Evolutionary conservation across 1,140 invertebrate species (phyloP).

Genomic region (Triops cancriformis): DNA sequence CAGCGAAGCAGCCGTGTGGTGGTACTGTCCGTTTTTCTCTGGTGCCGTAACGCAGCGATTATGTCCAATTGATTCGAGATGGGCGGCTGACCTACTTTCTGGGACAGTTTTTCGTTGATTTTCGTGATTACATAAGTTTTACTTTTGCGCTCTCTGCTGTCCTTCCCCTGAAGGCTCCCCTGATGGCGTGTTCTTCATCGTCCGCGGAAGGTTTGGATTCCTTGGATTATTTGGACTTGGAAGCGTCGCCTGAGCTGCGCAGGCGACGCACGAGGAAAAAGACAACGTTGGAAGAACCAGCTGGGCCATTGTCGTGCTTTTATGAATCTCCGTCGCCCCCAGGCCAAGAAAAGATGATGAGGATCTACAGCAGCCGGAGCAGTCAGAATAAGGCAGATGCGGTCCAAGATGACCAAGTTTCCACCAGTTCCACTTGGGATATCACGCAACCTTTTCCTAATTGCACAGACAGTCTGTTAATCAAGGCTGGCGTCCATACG

Average conservation of each 20-base stretch:
- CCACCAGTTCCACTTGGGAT: not conserved
- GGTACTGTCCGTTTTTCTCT: not conserved
- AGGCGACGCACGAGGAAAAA: not conserved
- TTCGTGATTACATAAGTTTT: not conserved
- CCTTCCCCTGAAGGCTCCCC: not conserved
- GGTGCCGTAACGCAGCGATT: not conserved
- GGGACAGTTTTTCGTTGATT: not conserved
- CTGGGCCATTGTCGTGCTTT: not conserved
- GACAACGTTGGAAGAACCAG: not conserved
- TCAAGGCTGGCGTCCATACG: not conserved
- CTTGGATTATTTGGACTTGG: not conserved
- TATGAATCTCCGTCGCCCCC: too few relatives aligned
- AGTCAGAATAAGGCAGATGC: not conserved
- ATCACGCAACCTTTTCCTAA: not conserved
- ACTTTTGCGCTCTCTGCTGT: not conserved
- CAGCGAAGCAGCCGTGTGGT: not conserved
- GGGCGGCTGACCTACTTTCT: not conserved
- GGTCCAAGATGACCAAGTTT: not conserved
- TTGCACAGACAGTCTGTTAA: conserved; percentile 10
- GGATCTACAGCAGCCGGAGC: not conserved
- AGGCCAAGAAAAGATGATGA: too few relatives aligned
- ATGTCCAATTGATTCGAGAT: not conserved
- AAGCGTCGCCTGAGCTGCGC: not conserved
- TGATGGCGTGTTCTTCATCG: not conserved
- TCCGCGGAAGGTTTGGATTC: not conserved